phyloP scores from a whole-genome alignment of 1,140 invertebrate species.

The Cotesia chilonis region DNA sequence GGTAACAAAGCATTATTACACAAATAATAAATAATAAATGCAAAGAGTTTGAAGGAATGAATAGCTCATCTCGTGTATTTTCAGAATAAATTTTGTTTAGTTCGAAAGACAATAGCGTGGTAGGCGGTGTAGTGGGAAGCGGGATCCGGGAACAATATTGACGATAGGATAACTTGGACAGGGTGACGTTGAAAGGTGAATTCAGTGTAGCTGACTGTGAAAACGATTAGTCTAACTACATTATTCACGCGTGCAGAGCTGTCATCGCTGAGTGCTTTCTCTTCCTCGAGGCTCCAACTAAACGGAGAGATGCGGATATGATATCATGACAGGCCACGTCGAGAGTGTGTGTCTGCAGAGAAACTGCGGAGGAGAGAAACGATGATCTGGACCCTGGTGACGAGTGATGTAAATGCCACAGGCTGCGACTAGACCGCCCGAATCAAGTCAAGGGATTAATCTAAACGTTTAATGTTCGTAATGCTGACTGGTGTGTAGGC shows the following conservation, averaged over 20 bases:
- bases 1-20: no score
- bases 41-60: no score
- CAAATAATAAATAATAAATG: no score
- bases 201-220: slow-evolving; percentile 13
- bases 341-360: neutral
- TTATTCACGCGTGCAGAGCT: slow-evolving; percentile 5
- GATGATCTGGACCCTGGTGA: slow-evolving; percentile 5
- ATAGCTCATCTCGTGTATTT: no score
- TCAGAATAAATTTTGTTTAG: no score
- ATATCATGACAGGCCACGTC: slow-evolving; percentile 19
- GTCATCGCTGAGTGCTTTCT: slow-evolving; percentile 6
- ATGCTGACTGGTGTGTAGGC: slow-evolving; percentile 15
- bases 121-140: no score
- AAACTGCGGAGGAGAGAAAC: neutral
- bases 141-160: no score
- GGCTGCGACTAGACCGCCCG: neutral
- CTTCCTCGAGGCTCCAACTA: neutral
- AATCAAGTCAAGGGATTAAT: slow-evolving; percentile 29
- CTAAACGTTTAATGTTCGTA: slow-evolving; percentile 31
- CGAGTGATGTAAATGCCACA: slow-evolving; percentile 6
- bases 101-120: no score
- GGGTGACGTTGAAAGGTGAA: slow-evolving; percentile 13
- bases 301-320: slow-evolving; percentile 7
- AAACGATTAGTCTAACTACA: slow-evolving; percentile 3
- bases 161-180: neutral